phyloP scores from a whole-genome alignment of 2,113 vertebrate genomes.

The Phylloscopus whistleri region DNA sequence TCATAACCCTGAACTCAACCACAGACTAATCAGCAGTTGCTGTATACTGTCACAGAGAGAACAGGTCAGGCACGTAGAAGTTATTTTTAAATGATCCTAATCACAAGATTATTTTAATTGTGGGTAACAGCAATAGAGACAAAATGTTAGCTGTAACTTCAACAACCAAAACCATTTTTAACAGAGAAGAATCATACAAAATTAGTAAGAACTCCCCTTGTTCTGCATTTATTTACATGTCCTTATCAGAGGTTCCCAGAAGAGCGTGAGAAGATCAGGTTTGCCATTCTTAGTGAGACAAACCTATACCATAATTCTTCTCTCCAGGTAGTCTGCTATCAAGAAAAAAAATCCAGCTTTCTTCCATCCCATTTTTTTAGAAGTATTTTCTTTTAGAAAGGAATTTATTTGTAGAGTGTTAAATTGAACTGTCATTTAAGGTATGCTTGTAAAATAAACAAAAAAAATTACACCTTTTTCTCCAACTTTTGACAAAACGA shows the following conservation, averaged over 20 bases:
- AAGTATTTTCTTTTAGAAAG: background rate
- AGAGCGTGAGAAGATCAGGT: background rate
- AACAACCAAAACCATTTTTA: background rate
- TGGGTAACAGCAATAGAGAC: background rate
- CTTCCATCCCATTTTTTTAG: background rate
- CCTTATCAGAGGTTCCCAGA: background rate
- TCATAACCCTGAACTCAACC: background rate
- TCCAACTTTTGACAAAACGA: background rate
- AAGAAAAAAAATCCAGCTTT: background rate
- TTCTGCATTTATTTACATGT: background rate
- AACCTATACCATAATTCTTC: background rate
- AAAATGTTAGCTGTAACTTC: background rate
- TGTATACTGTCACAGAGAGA: background rate
- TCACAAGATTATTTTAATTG: background rate
- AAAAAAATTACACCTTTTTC: background rate
- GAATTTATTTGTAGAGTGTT: background rate
- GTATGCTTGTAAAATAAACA: background rate
- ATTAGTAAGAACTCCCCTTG: background rate
- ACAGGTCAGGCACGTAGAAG: background rate
- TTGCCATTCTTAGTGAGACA: background rate
- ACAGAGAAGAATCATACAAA: background rate
- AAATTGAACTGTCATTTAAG: background rate
- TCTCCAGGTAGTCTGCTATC: background rate
- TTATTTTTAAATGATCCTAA: slow-evolving; percentile 32
- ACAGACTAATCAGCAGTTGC: slow-evolving; percentile 2